Evolutionary conservation across 2,797 vertebrate species (phyloP).

Genomic region (Ptychobarbus kaznakovi): DNA sequence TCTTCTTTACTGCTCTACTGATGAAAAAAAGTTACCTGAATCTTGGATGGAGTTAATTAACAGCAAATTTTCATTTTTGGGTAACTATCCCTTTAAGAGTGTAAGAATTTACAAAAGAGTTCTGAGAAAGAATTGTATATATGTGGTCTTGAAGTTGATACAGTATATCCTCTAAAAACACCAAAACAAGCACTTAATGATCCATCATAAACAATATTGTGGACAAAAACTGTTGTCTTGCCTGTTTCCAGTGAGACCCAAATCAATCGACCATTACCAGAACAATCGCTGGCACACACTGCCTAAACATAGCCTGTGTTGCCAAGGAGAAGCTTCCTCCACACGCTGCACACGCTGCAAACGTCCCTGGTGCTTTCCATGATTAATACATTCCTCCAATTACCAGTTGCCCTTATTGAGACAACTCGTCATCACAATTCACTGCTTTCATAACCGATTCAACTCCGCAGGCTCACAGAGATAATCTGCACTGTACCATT

Average conservation of each 20-base stretch:
- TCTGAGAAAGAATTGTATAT: not conserved
- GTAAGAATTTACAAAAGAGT: not conserved
- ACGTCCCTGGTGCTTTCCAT: conserved; percentile 26
- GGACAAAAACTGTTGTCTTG: conserved; percentile 24
- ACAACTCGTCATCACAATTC: conserved; percentile 19
- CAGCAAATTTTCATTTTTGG: no score
- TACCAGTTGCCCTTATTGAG: conserved; percentile 19
- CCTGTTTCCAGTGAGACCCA: conserved; percentile 20
- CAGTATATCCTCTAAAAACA: not conserved
- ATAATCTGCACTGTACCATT: not conserved
- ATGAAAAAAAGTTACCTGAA: not conserved
- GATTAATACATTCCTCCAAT: conserved; percentile 52
- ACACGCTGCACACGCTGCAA: not conserved
- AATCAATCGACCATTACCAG: conserved; percentile 42
- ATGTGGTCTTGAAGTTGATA: not conserved
- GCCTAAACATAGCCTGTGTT: conserved; percentile 50
- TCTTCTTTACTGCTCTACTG: not conserved
- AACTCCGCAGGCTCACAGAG: not conserved
- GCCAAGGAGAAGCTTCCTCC: conserved; percentile 44
- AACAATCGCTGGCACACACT: conserved; percentile 25
- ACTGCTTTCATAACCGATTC: not conserved
- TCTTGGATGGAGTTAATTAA: no score
- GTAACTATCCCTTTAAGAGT: not conserved
- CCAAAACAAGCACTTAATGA: conserved; percentile 43
- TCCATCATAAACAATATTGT: conserved; percentile 29